phyloP scores from a whole-genome alignment of 2,888 invertebrate genomes.

The Hydriomena furcata region DNA sequence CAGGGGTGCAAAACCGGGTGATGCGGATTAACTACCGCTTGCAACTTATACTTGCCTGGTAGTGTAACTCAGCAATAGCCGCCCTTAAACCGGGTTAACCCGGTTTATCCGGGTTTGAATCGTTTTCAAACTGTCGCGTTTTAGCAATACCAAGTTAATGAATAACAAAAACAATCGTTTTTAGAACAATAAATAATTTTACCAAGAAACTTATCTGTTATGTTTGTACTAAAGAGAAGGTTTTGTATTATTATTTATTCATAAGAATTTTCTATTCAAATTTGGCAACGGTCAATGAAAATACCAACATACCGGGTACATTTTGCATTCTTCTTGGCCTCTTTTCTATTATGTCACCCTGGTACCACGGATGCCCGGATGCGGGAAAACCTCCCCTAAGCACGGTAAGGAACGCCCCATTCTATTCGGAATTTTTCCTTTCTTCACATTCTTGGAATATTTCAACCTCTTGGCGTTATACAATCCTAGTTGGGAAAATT shows the following conservation, averaged over 20 bases:
- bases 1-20: slow-evolving; percentile 25
- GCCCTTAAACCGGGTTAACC: slow-evolving; percentile 67
- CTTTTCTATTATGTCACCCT: slow-evolving; percentile 55
- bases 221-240: no score
- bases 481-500: slow-evolving; percentile 21
- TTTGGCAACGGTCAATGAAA: no score
- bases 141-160: no score
- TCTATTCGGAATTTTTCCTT: slow-evolving; percentile 27
- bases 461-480: slow-evolving; percentile 1
- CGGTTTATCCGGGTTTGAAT: slow-evolving; percentile 39
- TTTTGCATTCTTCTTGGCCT: slow-evolving; percentile 48
- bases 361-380: slow-evolving; percentile 77
- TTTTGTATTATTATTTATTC: no score
- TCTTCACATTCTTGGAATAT: slow-evolving; percentile 6
- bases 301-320: slow-evolving; percentile 34
- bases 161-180: no score
- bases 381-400: slow-evolving; percentile 80
- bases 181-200: no score
- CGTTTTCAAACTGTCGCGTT: not conserved
- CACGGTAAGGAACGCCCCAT: slow-evolving; percentile 46
- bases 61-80: slow-evolving; percentile 71
- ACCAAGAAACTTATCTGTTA: no score
- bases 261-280: no score
- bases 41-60: slow-evolving; percentile 64
- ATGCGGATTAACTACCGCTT: slow-evolving; percentile 58